Evolutionary conservation across 2,888 invertebrate species (phyloP).

Genomic region (Callyntrura sp.): DNA sequence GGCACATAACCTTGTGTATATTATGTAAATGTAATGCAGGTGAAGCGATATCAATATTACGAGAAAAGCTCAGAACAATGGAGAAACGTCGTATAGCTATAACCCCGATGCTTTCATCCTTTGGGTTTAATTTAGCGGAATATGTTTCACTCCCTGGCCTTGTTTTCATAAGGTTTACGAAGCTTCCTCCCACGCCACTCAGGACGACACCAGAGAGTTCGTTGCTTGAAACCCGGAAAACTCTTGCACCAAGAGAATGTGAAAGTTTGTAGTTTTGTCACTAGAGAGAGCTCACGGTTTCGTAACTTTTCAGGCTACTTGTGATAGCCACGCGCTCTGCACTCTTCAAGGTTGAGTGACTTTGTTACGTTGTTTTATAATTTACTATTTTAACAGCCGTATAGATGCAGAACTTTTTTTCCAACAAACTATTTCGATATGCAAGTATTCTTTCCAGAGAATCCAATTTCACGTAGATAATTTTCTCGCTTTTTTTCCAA

Average conservation of each 20-base stretch:
- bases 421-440: background rate
- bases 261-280: background rate
- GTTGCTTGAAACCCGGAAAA: background rate
- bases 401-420: background rate
- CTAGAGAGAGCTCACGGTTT: conserved; percentile 18
- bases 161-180: background rate
- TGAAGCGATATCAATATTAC: too few relatives aligned
- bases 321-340: background rate
- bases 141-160: too few relatives aligned
- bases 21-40: too few relatives aligned
- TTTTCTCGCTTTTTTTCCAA: background rate
- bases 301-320: background rate
- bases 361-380: too few relatives aligned
- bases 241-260: background rate
- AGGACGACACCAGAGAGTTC: background rate
- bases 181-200: background rate
- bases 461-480: background rate
- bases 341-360: too few relatives aligned
- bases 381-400: too few relatives aligned
- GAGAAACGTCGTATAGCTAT: too few relatives aligned
- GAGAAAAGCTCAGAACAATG: too few relatives aligned
- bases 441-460: background rate
- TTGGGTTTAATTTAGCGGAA: too few relatives aligned
- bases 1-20: too few relatives aligned
- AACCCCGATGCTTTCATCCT: too few relatives aligned